These are phyloP conservation scores for Spisula subtruncata DNA, from an alignment of 2,888 invertebrate genomes.

Conservation along the genomic window DNA sequence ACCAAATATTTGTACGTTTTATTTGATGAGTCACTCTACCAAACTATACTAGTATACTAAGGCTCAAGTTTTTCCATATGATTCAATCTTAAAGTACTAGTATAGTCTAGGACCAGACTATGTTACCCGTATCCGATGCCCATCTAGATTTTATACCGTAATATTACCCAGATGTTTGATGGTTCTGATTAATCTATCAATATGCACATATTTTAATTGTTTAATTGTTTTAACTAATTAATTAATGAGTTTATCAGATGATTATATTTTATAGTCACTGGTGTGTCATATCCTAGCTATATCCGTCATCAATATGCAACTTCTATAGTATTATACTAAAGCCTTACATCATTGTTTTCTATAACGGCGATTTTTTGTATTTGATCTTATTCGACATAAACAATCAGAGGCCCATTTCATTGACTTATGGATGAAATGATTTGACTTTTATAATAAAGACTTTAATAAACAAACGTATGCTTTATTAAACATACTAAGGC, in stretches of 20 bases:
- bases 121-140: neutral
- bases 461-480: no score
- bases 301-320: neutral
- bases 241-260: neutral
- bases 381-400: no score
- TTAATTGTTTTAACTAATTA: neutral
- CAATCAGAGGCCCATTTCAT: neutral
- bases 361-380: neutral
- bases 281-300: slow-evolving; percentile 6
- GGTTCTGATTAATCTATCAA: neutral
- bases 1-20: neutral
- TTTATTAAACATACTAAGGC: no score
- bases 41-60: neutral
- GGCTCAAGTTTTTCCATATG: neutral
- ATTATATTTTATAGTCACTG: neutral
- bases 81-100: neutral
- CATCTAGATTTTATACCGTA: neutral
- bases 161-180: slow-evolving; percentile 7
- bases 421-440: no score
- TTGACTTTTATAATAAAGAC: no score
- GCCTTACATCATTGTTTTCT: neutral
- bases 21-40: neutral
- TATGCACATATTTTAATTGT: neutral
- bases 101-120: neutral
- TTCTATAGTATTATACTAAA: neutral